Evolutionary conservation across 2,797 vertebrate genomes (phyloP).

Genomic region (Scomberomorus guttatus): DNA sequence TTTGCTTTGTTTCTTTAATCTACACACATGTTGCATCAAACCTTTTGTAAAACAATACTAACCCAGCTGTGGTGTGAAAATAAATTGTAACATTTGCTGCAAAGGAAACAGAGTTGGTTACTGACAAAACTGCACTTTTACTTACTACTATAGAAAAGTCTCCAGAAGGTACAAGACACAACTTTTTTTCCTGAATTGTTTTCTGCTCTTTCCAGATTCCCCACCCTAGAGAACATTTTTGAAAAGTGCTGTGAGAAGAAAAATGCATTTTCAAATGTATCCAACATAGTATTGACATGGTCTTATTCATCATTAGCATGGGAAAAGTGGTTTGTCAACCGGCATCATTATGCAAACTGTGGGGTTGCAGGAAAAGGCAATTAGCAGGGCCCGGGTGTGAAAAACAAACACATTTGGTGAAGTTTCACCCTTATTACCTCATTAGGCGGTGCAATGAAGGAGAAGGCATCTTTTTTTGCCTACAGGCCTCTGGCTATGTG

Average conservation of each 20-base stretch:
- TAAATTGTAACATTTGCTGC: not conserved
- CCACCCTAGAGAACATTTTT: not conserved
- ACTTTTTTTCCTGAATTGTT: not conserved
- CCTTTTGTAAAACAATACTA: not conserved
- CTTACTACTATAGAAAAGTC: not conserved
- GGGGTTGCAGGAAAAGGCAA: constrained; percentile 67
- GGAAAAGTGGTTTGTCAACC: constrained; percentile 42
- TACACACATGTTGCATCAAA: not conserved
- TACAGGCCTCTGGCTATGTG: constrained; percentile 43
- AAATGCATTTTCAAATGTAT: not conserved
- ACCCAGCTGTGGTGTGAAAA: not conserved
- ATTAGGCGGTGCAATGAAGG: constrained; percentile 64
- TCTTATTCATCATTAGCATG: constrained; percentile 37
- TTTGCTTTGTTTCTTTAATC: constrained; percentile 31
- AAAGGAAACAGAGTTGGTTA: not conserved
- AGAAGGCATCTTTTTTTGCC: constrained; percentile 11
- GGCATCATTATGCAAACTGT: constrained; percentile 66
- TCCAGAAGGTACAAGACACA: not conserved
- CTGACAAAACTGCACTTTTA: too few species aligned
- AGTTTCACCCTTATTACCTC: constrained; percentile 72
- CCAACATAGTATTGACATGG: not conserved
- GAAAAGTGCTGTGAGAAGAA: not conserved
- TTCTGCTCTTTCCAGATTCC: not conserved
- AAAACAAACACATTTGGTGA: constrained; percentile 79
- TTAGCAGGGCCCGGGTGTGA: constrained; percentile 69